These are phyloP conservation scores for Ceyx cyanopectus DNA, from an alignment of 2,113 vertebrate species.

Conservation along the genomic window DNA sequence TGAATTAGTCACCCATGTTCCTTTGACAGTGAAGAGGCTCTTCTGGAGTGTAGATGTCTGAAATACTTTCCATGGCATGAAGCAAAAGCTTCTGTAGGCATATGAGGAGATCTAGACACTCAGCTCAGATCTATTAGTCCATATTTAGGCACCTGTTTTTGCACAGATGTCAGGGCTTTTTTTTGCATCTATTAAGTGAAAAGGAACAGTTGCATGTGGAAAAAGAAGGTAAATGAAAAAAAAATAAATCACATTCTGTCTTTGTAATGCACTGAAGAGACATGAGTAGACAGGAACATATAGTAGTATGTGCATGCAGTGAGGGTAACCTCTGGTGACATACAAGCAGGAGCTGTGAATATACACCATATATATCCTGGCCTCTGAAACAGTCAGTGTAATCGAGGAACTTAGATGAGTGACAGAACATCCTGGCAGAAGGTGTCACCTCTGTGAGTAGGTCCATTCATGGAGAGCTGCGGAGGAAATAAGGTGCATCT, in stretches of 20 bases:
- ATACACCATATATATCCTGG: background rate
- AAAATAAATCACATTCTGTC: background rate
- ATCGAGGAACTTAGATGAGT: background rate
- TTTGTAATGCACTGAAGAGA: background rate
- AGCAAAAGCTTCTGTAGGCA: background rate
- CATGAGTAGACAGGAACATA: background rate
- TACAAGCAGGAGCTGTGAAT: background rate
- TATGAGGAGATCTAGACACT: accelerated
- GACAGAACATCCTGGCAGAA: background rate
- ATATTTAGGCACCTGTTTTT: background rate
- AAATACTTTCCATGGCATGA: background rate
- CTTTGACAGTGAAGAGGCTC: background rate
- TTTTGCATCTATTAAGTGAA: background rate
- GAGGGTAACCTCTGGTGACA: background rate
- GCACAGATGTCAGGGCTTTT: background rate
- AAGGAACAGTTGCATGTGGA: background rate
- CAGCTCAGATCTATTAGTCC: background rate
- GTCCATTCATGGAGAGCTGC: background rate
- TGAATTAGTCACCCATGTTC: background rate
- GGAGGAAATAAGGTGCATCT: background rate
- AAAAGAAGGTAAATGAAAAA: background rate
- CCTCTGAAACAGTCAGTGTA: background rate
- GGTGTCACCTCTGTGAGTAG: background rate
- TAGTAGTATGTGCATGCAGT: background rate
- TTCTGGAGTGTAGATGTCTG: background rate